Evolutionary conservation across 2,113 vertebrate genomes (phyloP).

Genomic region (Zosterops borbonicus): DNA sequence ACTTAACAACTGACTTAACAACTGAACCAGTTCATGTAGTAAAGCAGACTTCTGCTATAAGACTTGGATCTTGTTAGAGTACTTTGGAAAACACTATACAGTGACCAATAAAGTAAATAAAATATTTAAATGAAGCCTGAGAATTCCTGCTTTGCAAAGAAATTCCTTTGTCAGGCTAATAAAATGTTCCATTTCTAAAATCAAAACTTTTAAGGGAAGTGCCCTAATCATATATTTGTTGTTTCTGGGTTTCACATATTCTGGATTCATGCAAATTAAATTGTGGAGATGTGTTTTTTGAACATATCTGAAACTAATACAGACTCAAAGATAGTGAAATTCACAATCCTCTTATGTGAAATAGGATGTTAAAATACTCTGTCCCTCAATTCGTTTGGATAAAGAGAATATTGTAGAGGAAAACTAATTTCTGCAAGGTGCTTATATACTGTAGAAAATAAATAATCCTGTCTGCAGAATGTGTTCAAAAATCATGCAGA

Average conservation of each 20-base stretch:
- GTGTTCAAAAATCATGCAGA: neutral
- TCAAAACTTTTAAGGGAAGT: rapidly evolving
- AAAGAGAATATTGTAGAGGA: neutral
- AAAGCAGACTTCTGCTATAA: neutral
- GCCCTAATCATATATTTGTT: neutral
- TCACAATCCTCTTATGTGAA: neutral
- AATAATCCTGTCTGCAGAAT: neutral
- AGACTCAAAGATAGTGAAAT: neutral
- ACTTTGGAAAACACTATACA: neutral
- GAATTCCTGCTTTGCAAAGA: neutral
- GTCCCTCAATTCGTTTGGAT: neutral
- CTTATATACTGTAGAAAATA: neutral
- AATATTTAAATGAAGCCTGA: neutral
- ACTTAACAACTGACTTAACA: neutral
- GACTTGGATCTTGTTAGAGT: neutral
- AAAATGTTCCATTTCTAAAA: neutral
- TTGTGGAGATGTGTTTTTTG: neutral
- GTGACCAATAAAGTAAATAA: neutral
- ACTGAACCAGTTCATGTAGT: neutral
- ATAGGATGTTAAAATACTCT: neutral
- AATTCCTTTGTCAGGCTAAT: neutral
- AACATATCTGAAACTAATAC: neutral
- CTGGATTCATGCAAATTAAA: neutral
- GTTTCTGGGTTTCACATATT: neutral
- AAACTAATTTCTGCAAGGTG: neutral